A percentile compares a stretch with the other conserved stretches of the same genome.
These are phyloP conservation scores for Mus minutoides DNA, from an alignment of 2,797 vertebrate genomes.

Conservation along the genomic window DNA sequence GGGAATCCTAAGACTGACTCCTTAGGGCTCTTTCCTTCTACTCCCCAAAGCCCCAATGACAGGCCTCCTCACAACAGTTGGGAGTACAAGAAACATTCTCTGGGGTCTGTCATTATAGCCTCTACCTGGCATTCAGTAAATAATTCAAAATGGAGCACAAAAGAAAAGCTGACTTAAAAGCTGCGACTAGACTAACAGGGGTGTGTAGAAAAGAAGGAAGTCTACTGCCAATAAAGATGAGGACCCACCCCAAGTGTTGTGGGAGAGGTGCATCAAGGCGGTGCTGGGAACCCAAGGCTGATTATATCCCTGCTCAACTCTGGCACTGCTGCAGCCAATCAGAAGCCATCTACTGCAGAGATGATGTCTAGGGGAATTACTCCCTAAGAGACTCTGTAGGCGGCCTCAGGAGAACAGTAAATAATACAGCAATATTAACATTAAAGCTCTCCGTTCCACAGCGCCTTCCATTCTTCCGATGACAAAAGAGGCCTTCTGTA, in stretches of 20 bases:
- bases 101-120: background rate
- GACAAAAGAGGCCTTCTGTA: slow-evolving; percentile 51
- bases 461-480: slow-evolving; percentile 32
- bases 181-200: rapidly evolving
- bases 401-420: background rate
- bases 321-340: background rate
- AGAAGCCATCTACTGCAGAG: background rate
- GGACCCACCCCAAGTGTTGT: background rate
- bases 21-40: background rate
- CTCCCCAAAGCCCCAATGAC: background rate
- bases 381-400: background rate
- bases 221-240: background rate
- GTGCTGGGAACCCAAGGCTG: background rate
- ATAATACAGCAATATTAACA: slow-evolving; percentile 49
- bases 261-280: background rate
- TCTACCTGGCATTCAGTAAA: background rate
- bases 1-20: background rate
- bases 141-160: background rate
- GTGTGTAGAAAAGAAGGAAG: background rate
- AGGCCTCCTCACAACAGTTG: background rate
- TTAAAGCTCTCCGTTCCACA: background rate
- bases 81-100: background rate
- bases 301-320: background rate
- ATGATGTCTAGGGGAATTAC: background rate
- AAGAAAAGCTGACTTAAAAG: background rate